These are phyloP conservation scores for Leptatherina wallacei DNA, from an alignment of 2,797 vertebrate species.

Conservation along the genomic window DNA sequence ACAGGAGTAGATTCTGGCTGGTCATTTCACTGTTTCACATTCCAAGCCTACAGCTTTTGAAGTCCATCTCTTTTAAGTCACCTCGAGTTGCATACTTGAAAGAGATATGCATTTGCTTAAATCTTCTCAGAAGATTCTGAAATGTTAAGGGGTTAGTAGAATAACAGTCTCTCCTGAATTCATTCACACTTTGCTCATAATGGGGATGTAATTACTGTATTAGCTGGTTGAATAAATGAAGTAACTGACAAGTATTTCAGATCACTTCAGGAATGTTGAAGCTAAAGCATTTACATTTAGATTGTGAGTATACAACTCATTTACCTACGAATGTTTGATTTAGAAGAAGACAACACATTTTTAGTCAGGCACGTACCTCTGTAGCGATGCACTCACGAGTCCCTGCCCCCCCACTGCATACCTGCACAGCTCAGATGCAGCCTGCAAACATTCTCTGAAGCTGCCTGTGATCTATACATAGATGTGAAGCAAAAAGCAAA, in stretches of 20 bases:
- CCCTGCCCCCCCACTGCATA: slow-evolving; percentile 57
- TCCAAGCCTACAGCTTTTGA: too few relatives aligned
- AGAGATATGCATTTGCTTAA: slow-evolving; percentile 38
- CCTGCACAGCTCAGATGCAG: slow-evolving; percentile 63
- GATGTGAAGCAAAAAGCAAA: slow-evolving; percentile 61
- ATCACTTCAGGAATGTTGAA: slow-evolving; percentile 24
- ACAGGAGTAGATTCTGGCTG: too few relatives aligned
- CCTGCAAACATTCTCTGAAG: slow-evolving; percentile 67
- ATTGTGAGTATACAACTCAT: slow-evolving; percentile 28
- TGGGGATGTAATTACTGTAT: background rate
- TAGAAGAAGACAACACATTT: slow-evolving; percentile 69
- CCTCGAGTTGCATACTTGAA: slow-evolving; percentile 24
- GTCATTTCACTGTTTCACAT: too few relatives aligned
- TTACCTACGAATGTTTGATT: slow-evolving; percentile 52
- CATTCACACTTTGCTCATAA: slow-evolving; percentile 15
- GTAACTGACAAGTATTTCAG: slow-evolving; percentile 4
- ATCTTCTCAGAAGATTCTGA: slow-evolving; percentile 16
- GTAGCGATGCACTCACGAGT: slow-evolving; percentile 44
- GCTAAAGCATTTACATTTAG: background rate
- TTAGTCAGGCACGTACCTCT: slow-evolving; percentile 63
- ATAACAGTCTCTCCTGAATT: slow-evolving; percentile 37
- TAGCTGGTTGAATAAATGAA: background rate
- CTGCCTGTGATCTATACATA: slow-evolving; percentile 77
- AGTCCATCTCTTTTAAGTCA: too few relatives aligned
- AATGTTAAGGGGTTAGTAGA: slow-evolving; percentile 21